Conservation (phyloP, 1,140 invertebrate species). For the Cherax destructor region DNA sequence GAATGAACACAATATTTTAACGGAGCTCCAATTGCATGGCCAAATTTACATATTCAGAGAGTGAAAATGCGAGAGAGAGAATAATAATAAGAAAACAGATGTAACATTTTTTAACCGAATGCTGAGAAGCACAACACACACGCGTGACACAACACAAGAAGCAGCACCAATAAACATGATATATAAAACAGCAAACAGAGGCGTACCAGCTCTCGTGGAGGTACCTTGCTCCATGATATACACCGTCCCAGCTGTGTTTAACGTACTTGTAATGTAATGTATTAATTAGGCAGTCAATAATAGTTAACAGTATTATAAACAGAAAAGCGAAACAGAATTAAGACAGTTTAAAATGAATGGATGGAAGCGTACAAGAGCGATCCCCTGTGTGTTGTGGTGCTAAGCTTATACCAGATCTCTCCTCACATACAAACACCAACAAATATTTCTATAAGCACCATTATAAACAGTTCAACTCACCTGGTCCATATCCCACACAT, state of each 20-base stretch:
- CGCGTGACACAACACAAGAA: background rate
- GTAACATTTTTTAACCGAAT: too few relatives aligned
- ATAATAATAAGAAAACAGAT: too few relatives aligned
- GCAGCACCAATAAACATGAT: background rate
- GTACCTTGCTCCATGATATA: background rate
- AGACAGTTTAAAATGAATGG: too few relatives aligned
- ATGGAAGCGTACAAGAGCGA: background rate
- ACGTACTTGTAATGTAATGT: background rate
- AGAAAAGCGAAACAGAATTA: background rate
- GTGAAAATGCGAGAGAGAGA: too few relatives aligned
- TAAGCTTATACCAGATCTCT: background rate
- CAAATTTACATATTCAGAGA: too few relatives aligned
- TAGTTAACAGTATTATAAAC: background rate
- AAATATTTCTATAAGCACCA: background rate
- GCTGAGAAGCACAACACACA: background rate
- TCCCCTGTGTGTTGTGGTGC: background rate
- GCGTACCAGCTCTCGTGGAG: background rate
- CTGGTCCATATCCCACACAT: conserved; percentile 54
- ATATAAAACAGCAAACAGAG: background rate
- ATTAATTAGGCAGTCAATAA: background rate
- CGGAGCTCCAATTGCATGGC: too few relatives aligned
- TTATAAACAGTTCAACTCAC: conserved; percentile 31
- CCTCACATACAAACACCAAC: background rate
- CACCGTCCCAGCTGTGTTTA: background rate
- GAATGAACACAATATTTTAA: too few relatives aligned